Evolutionary conservation across 2,797 vertebrate species (phyloP).

Genomic region (Danio aesculapii): DNA sequence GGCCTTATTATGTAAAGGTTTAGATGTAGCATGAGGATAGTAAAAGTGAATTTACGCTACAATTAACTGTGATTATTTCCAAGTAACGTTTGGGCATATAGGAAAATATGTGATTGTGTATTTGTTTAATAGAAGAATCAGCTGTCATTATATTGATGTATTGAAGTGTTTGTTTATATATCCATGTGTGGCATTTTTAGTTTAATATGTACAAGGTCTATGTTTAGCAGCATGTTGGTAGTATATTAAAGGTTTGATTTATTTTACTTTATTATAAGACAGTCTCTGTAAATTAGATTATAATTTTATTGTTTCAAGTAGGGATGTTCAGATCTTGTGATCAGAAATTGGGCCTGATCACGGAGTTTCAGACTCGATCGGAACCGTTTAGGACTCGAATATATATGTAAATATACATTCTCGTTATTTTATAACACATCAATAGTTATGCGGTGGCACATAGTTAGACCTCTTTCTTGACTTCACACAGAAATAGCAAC

Average conservation of each 20-base stretch:
- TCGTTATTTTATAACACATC: too few species aligned
- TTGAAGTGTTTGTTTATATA: slow-evolving; percentile 21
- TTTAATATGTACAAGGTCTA: not conserved
- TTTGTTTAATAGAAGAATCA: slow-evolving; percentile 35
- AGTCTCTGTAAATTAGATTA: too few species aligned
- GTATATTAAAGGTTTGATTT: not conserved
- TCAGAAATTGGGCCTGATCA: too few species aligned
- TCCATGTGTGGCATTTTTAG: not conserved
- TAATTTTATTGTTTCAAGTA: too few species aligned
- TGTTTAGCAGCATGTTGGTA: not conserved
- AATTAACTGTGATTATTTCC: slow-evolving; percentile 21
- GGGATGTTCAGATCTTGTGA: too few species aligned
- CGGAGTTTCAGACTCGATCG: too few species aligned
- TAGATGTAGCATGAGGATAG: slow-evolving; percentile 17
- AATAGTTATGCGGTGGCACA: too few species aligned
- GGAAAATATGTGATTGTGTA: slow-evolving; percentile 29
- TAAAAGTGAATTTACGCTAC: not conserved
- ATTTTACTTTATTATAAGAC: too few species aligned
- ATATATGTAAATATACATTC: too few species aligned
- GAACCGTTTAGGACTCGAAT: too few species aligned
- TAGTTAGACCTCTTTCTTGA: too few species aligned
- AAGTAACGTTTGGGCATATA: slow-evolving; percentile 22
- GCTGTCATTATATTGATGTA: slow-evolving; percentile 19
- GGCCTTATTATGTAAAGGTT: not conserved
- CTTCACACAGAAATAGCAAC: too few species aligned